Percentiles rank a stretch among this genome's conserved stretches.
Conservation (phyloP, 2,113 vertebrate genomes). For the Triplophysa rosa region DNA sequence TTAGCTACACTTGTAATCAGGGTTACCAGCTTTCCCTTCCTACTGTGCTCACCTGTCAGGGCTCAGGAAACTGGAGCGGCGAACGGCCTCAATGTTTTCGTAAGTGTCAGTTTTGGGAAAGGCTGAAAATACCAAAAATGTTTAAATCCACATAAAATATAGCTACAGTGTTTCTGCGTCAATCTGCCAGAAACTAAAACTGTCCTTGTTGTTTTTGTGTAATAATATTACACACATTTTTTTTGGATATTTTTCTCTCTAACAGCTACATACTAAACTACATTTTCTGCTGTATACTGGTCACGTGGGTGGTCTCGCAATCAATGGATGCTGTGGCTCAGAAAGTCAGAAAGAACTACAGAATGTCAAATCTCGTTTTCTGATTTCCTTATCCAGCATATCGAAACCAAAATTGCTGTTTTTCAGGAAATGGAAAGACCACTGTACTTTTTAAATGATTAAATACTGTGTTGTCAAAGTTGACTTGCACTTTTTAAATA, state of each 20-base stretch:
- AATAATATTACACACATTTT: neutral
- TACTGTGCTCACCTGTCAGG: constrained; percentile 90
- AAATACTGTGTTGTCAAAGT: no score
- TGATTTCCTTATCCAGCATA: no score
- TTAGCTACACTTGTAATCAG: constrained; percentile 91
- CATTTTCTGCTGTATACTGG: no score
- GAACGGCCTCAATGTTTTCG: constrained; percentile 96
- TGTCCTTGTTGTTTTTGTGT: neutral
- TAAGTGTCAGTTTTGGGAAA: constrained; percentile 70
- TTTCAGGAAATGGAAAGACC: no score
- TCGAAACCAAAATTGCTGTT: no score
- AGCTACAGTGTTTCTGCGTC: neutral
- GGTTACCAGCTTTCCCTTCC: constrained; percentile 96
- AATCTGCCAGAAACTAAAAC: neutral
- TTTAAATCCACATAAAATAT: neutral
- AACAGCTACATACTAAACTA: no score
- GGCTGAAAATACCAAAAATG: neutral
- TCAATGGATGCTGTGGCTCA: no score
- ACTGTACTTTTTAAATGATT: no score
- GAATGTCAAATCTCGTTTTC: no score
- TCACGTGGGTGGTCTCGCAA: no score
- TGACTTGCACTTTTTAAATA: no score
- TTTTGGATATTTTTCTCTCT: neutral
- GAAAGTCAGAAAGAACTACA: no score
- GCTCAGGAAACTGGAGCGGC: constrained; percentile 90